Conservation (phyloP, 1,140 invertebrate species). For the Himalopsyche phryganea region DNA sequence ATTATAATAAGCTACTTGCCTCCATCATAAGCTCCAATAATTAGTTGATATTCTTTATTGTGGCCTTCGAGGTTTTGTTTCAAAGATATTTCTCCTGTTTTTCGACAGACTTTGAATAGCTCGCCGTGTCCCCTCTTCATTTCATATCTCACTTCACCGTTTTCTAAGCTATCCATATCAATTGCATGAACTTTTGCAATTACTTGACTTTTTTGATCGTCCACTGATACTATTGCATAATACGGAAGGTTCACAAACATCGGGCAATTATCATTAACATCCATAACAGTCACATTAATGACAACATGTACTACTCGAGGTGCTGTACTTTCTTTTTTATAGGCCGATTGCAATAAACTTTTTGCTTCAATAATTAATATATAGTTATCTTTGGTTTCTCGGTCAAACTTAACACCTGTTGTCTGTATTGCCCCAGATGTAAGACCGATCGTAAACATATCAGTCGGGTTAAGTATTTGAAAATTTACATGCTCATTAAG, state of each 20-base stretch:
- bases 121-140: slow-evolving; percentile 77
- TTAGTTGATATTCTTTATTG: slow-evolving; percentile 74
- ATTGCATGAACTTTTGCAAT: slow-evolving; percentile 79
- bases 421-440: slow-evolving; percentile 80
- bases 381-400: slow-evolving; percentile 75
- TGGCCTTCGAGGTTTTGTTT: slow-evolving; percentile 76
- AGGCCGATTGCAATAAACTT: slow-evolving; percentile 5
- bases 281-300: slow-evolving; percentile 73
- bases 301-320: slow-evolving; percentile 70
- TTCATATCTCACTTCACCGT: slow-evolving; percentile 76
- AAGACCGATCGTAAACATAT: slow-evolving; percentile 79
- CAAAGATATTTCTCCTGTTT: slow-evolving; percentile 79
- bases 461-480: slow-evolving; percentile 78
- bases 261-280: slow-evolving; percentile 82
- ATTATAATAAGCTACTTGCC: too few species aligned
- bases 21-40: slow-evolving; percentile 80
- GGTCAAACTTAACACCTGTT: slow-evolving; percentile 74
- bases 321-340: slow-evolving; percentile 40
- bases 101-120: slow-evolving; percentile 75
- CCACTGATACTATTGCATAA: slow-evolving; percentile 76
- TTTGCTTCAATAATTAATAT: slow-evolving; percentile 73
- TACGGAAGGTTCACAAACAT: slow-evolving; percentile 83
- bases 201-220: slow-evolving; percentile 69
- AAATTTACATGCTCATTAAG: slow-evolving; percentile 82
- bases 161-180: slow-evolving; percentile 78